Evolutionary conservation across 2,113 vertebrate genomes (phyloP).

Genomic region (Macquaria australasica): DNA sequence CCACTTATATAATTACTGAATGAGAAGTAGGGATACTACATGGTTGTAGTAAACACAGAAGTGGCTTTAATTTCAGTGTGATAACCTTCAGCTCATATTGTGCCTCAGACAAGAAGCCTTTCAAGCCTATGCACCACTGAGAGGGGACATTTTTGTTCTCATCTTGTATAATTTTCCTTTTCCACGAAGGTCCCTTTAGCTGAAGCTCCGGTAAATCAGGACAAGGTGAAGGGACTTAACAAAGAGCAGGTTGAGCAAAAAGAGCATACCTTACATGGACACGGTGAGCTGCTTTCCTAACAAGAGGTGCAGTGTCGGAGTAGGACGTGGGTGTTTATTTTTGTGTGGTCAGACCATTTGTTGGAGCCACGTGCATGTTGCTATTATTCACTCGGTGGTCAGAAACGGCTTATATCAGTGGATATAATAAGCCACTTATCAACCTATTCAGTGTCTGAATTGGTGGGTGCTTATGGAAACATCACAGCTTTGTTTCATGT

Average conservation of each 20-base stretch:
- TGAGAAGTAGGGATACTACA: neutral
- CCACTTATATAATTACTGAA: neutral
- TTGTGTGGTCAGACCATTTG: slow-evolving; percentile 52
- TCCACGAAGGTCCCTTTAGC: neutral
- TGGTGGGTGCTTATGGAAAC: slow-evolving; percentile 4
- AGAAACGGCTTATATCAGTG: slow-evolving; percentile 24
- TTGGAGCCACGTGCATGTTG: slow-evolving; percentile 42
- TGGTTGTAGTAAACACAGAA: neutral
- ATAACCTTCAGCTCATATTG: slow-evolving; percentile 28
- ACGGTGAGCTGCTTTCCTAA: slow-evolving; percentile 14
- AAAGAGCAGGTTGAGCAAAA: slow-evolving; percentile 29
- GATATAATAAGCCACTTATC: slow-evolving; percentile 53
- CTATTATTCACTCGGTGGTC: slow-evolving; percentile 47
- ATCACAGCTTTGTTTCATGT: neutral
- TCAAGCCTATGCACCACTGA: slow-evolving; percentile 1
- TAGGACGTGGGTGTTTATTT: slow-evolving; percentile 54
- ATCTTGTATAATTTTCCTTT: slow-evolving; percentile 10
- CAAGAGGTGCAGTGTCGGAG: slow-evolving; percentile 52
- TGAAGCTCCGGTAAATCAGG: slow-evolving; percentile 23
- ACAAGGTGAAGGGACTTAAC: slow-evolving; percentile 39
- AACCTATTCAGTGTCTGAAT: slow-evolving; percentile 27
- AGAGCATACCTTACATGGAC: slow-evolving; percentile 31
- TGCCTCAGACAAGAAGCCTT: slow-evolving; percentile 15
- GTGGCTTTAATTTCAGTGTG: neutral
- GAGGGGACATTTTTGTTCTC: neutral